Evolutionary conservation across 2,888 invertebrate genomes (phyloP).

Genomic region (Oxystoma pomonae): DNA sequence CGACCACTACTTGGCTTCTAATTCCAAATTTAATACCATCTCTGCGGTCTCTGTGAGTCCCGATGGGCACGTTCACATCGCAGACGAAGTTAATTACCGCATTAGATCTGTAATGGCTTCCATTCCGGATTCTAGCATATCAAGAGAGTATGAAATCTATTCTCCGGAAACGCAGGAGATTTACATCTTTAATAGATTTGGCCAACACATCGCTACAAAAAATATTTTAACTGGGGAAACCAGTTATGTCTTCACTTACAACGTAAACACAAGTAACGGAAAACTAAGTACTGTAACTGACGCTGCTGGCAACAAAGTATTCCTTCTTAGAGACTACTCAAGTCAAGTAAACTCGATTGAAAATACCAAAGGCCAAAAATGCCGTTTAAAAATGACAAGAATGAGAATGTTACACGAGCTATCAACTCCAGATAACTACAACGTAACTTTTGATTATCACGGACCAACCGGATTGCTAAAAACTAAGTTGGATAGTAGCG

Average conservation of each 20-base stretch:
- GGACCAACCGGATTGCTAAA: constrained; percentile 85
- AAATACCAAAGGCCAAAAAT: constrained; percentile 90
- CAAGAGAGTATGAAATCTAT: constrained; percentile 88
- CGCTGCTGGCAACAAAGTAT: constrained; percentile 86
- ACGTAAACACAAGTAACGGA: constrained; percentile 94
- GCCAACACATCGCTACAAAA: constrained; percentile 90
- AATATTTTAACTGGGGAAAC: constrained; percentile 94
- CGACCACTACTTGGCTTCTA: constrained; percentile 86
- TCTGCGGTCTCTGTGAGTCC: constrained; percentile 91
- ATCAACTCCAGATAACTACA: constrained; percentile 89
- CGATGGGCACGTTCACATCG: constrained; percentile 90
- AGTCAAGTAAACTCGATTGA: constrained; percentile 91
- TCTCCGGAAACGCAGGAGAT: constrained; percentile 94
- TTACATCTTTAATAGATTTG: constrained; percentile 89
- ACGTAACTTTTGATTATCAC: constrained; percentile 91
- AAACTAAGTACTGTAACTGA: constrained; percentile 92
- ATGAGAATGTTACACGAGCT: constrained; percentile 89
- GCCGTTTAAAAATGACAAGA: constrained; percentile 84
- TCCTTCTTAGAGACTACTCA: constrained; percentile 76
- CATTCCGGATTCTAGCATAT: constrained; percentile 79
- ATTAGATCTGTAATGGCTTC: constrained; percentile 86
- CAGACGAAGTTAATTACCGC: constrained; percentile 90
- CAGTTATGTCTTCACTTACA: constrained; percentile 91
- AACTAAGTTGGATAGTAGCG: constrained; percentile 85
- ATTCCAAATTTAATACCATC: constrained; percentile 91